Evolutionary conservation across 2,888 invertebrate species (phyloP).

Genomic region (Catocala fraxini): DNA sequence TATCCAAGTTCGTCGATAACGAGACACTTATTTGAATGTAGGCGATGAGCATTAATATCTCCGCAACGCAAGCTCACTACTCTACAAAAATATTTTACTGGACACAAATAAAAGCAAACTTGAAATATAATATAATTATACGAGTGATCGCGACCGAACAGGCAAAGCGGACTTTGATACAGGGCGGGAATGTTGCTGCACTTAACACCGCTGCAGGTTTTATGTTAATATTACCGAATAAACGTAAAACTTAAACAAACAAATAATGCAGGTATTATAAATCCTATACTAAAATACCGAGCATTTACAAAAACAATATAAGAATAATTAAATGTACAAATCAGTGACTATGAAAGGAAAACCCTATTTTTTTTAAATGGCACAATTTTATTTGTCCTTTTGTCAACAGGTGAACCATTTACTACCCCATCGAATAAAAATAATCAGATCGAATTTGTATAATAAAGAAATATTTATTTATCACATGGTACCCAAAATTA

Average conservation of each 20-base stretch:
- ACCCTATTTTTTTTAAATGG: constrained; percentile 63
- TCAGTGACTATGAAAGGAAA: constrained; percentile 31
- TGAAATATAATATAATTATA: no score
- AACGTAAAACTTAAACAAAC: constrained; percentile 22
- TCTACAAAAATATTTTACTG: no score
- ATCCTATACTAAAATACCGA: constrained; percentile 25
- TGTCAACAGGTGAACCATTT: not conserved
- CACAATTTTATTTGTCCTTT: constrained; percentile 54
- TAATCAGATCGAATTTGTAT: no score
- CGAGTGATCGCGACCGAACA: no score
- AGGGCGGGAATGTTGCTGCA: not conserved
- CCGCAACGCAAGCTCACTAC: no score
- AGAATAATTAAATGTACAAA: constrained; percentile 22
- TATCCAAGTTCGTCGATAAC: not conserved
- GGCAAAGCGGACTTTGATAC: no score
- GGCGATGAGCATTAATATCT: no score
- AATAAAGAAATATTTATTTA: constrained; percentile 21
- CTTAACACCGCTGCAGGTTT: no score
- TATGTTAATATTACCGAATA: not conserved
- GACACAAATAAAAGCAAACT: no score
- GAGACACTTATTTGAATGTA: no score
- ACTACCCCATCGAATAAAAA: no score
- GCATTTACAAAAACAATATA: constrained; percentile 21
- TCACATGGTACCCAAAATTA: constrained; percentile 36
- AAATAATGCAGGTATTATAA: not conserved